Evolutionary conservation across 2,888 invertebrate species (phyloP).

Genomic region (Nephrocerus scutellatus): DNA sequence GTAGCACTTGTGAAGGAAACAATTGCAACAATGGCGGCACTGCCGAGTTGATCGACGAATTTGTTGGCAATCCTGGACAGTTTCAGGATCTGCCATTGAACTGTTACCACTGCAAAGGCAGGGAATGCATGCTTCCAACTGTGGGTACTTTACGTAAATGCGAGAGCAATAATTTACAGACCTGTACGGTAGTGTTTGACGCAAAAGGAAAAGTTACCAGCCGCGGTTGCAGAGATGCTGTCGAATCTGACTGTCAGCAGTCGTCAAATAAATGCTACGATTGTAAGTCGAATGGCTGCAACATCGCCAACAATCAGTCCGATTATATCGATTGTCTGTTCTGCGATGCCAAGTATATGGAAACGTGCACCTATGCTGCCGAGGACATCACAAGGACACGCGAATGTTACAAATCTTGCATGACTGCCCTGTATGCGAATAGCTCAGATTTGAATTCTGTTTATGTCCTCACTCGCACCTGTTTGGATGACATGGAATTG

Average conservation of each 20-base stretch:
- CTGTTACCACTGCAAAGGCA: constrained; percentile 25
- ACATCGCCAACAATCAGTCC: constrained; percentile 23
- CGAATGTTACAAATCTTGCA: constrained; percentile 32
- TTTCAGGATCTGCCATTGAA: constrained; percentile 27
- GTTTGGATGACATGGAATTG: constrained; percentile 36
- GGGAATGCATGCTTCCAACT: constrained; percentile 15
- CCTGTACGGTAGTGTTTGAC: constrained; percentile 24
- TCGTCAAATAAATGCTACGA: constrained; percentile 27
- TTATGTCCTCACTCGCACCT: constrained; percentile 33
- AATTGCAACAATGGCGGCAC: constrained; percentile 23
- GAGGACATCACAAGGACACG: constrained; percentile 21
- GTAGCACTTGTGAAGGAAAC: constrained; percentile 17
- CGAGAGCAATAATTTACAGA: constrained; percentile 20
- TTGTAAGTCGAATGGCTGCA: constrained; percentile 39
- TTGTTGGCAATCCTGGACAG: constrained; percentile 22
- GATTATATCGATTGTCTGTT: constrained; percentile 31
- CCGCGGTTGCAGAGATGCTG: constrained; percentile 26
- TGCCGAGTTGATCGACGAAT: constrained; percentile 13
- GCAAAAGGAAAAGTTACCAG: constrained; percentile 16
- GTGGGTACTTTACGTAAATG: constrained; percentile 14
- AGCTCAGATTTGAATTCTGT: constrained; percentile 26
- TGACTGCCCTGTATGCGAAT: constrained; percentile 38
- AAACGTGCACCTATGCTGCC: constrained; percentile 26
- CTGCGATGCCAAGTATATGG: constrained; percentile 30
- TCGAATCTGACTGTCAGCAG: constrained; percentile 22